These are phyloP conservation scores for Clarias magur DNA, from an alignment of 2,113 vertebrate genomes.

Conservation along the genomic window DNA sequence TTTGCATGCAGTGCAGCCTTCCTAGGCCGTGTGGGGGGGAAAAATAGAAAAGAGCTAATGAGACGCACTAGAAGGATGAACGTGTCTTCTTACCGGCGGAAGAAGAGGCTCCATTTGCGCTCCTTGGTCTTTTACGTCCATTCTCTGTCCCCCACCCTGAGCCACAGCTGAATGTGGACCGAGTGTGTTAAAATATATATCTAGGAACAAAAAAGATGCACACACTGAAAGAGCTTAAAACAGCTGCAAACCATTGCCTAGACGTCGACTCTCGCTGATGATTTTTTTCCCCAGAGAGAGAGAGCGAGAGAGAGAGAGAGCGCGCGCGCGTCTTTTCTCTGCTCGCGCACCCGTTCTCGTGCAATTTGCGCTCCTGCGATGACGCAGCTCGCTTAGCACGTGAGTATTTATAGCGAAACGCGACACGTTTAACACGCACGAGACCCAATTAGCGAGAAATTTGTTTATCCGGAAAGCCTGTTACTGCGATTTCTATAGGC, in stretches of 20 bases:
- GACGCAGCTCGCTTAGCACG: slow-evolving; percentile 53
- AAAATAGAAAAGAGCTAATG: background rate
- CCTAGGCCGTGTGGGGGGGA: background rate
- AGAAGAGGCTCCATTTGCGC: slow-evolving; percentile 97
- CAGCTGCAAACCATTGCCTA: slow-evolving; percentile 36
- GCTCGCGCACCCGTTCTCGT: slow-evolving; percentile 37
- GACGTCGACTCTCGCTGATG: slow-evolving; percentile 1
- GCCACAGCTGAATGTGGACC: background rate
- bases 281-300: background rate
- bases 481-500: background rate
- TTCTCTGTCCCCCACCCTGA: slow-evolving; percentile 53
- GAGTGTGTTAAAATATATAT: background rate
- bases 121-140: slow-evolving; percentile 94
- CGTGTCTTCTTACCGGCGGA: slow-evolving; percentile 81
- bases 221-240: slow-evolving; percentile 36
- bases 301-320: background rate
- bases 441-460: background rate
- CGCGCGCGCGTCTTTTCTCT: slow-evolving; percentile 13
- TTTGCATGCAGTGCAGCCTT: background rate
- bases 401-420: slow-evolving; percentile 19
- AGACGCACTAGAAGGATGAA: background rate
- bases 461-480: background rate
- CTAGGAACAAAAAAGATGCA: background rate
- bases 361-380: slow-evolving; percentile 43
- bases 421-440: background rate